A percentile compares a stretch with the other conserved stretches of the same genome.
Conservation (phyloP, 1,140 invertebrate species). For the Coelopa frigida region DNA sequence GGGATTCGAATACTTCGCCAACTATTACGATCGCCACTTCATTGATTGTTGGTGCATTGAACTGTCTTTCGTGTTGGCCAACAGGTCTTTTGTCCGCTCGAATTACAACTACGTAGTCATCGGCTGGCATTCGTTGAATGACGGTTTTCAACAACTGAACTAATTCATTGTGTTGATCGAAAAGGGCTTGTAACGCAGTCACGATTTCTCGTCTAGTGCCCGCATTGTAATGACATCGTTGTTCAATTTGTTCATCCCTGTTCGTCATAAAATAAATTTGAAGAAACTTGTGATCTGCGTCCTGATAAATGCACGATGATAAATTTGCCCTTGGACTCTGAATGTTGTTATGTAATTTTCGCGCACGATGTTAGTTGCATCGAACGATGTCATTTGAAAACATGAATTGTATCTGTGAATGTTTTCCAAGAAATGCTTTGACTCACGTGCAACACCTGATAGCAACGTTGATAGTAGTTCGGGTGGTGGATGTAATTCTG, state of each 20-base stretch:
- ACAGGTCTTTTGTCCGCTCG: slow-evolving; percentile 39
- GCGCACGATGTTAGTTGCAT: slow-evolving; percentile 1
- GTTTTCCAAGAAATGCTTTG: slow-evolving; percentile 9
- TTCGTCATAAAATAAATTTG: too few species aligned
- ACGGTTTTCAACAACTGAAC: slow-evolving; percentile 34
- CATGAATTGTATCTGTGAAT: too few species aligned
- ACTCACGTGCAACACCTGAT: slow-evolving; percentile 1
- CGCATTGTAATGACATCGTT: not conserved
- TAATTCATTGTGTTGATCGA: slow-evolving; percentile 12
- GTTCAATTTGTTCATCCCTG: not conserved
- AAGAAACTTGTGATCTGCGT: too few species aligned
- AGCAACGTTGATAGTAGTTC: slow-evolving; percentile 7
- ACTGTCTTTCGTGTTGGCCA: slow-evolving; percentile 41
- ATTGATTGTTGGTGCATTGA: slow-evolving; percentile 42
- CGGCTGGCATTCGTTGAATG: slow-evolving; percentile 31
- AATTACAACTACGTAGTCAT: slow-evolving; percentile 38
- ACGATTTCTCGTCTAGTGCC: not conserved
- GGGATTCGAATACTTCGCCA: slow-evolving; percentile 18
- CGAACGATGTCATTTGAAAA: slow-evolving; percentile 3
- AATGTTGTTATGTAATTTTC: slow-evolving; percentile 6
- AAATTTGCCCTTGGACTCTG: too few species aligned
- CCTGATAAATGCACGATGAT: too few species aligned
- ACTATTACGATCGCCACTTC: slow-evolving; percentile 44
- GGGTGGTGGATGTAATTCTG: slow-evolving; percentile 8
- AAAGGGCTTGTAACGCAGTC: slow-evolving; percentile 2